Evolutionary conservation across 2,113 vertebrate genomes (phyloP).

Genomic region (Nothoprocta perdicaria): DNA sequence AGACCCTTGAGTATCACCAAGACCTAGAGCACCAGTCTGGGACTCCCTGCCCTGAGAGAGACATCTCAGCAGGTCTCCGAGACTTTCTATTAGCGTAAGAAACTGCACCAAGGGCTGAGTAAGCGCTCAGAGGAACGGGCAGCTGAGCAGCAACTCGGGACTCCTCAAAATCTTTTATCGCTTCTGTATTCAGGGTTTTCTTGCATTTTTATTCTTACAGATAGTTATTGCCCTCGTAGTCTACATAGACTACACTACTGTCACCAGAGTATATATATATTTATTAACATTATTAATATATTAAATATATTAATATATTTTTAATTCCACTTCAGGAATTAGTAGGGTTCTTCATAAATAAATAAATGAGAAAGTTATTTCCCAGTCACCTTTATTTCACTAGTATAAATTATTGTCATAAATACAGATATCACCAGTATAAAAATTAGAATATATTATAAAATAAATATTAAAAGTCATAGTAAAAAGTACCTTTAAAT

Average conservation of each 20-base stretch:
- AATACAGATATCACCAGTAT: conserved; percentile 78
- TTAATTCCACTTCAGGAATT: background rate
- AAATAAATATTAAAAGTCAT: conserved; percentile 75
- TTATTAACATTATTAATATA: no score
- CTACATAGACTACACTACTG: background rate
- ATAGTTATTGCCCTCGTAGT: background rate
- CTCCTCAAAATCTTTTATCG: background rate
- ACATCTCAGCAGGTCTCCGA: background rate
- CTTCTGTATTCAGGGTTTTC: background rate
- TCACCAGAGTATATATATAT: background rate
- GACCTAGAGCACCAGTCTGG: background rate
- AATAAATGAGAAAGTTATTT: background rate
- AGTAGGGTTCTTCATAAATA: background rate
- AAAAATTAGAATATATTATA: conserved; percentile 76
- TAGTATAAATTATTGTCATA: conserved; percentile 79
- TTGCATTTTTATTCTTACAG: background rate
- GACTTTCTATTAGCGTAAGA: background rate
- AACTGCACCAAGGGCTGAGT: background rate
- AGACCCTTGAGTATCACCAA: background rate
- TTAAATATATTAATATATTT: background rate
- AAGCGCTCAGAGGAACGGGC: background rate
- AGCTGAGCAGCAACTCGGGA: background rate
- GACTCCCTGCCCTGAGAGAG: accelerated
- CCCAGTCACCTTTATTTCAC: conserved; percentile 82
- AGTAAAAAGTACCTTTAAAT: conserved; percentile 53